phyloP scores from a whole-genome alignment of 2,888 invertebrate species.

The Bellardia pandia region DNA sequence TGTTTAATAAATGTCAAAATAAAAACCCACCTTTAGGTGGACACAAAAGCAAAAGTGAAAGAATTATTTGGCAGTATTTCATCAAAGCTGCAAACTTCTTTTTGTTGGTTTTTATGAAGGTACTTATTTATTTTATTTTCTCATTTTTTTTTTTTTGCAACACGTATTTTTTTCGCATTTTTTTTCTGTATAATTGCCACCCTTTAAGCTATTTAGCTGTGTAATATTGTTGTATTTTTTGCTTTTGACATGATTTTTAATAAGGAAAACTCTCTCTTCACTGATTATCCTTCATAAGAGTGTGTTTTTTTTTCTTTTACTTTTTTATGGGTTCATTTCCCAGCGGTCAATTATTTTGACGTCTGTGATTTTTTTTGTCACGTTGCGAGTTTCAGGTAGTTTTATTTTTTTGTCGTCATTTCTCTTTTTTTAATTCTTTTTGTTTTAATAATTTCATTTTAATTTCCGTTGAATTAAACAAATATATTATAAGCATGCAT shows the following conservation, averaged over 20 bases:
- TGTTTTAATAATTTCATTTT: conserved; percentile 75
- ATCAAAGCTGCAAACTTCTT: conserved; percentile 64
- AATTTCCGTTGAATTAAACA: conserved; percentile 75
- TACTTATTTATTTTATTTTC: conserved; percentile 49
- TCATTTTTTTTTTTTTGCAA: conserved; percentile 31
- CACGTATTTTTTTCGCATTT: conserved; percentile 5
- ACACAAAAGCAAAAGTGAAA: conserved; percentile 40
- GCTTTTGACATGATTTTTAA: conserved; percentile 75
- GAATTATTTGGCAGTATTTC: conserved; percentile 71
- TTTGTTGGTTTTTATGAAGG: conserved; percentile 51
- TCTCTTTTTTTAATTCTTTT: conserved; percentile 21
- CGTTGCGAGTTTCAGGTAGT: conserved; percentile 61
- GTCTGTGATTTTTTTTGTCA: conserved; percentile 79
- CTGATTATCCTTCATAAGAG: conserved; percentile 68
- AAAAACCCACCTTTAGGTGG: conserved; percentile 65
- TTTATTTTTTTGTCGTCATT: conserved; percentile 27
- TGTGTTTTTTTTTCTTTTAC: conserved; percentile 74
- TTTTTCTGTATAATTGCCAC: conserved; percentile 65
- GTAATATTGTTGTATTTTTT: conserved; percentile 43
- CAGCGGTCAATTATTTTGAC: conserved; percentile 82
- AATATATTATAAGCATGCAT: conserved; percentile 70
- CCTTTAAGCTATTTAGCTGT: conserved; percentile 71
- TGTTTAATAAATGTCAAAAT: conserved; percentile 77
- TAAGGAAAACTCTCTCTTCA: conserved; percentile 61
- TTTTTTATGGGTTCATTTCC: conserved; percentile 82